These are phyloP conservation scores for Microdon myrmicae DNA, from an alignment of 2,888 invertebrate genomes.

Conservation along the genomic window DNA sequence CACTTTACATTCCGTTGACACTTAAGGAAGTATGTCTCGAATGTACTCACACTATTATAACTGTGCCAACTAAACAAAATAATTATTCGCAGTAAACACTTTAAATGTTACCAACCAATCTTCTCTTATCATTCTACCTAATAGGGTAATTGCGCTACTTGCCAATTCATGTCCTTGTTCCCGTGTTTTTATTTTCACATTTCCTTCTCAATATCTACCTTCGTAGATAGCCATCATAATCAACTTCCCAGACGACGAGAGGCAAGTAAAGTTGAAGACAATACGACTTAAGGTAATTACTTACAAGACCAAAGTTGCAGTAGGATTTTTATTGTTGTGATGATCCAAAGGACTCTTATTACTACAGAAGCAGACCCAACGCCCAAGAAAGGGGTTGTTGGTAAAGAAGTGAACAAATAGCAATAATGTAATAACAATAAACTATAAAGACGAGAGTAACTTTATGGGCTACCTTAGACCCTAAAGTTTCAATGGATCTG, in stretches of 20 bases:
- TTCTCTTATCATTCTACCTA: too few species aligned
- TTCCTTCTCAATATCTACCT: slow-evolving; percentile 1
- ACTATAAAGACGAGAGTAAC: too few species aligned
- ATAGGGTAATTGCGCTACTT: too few species aligned
- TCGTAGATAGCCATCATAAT: slow-evolving; percentile 12
- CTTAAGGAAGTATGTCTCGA: too few species aligned
- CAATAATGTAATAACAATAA: slow-evolving; percentile 48
- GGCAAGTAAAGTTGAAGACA: slow-evolving; percentile 49
- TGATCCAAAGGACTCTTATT: slow-evolving; percentile 29
- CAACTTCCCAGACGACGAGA: slow-evolving; percentile 23
- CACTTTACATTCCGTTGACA: too few species aligned
- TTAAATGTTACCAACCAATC: too few species aligned
- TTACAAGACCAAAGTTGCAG: slow-evolving; percentile 46
- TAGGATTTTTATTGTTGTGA: slow-evolving; percentile 28
- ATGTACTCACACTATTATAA: too few species aligned
- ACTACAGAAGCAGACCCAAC: neutral
- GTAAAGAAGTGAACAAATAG: slow-evolving; percentile 34
- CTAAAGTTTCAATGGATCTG: too few species aligned
- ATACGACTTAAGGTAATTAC: slow-evolving; percentile 48
- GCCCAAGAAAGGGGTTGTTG: slow-evolving; percentile 8
- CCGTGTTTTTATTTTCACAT: slow-evolving; percentile 4
- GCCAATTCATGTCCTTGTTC: neutral
- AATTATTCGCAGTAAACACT: too few species aligned
- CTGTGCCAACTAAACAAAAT: too few species aligned
- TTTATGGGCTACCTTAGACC: too few species aligned